These are phyloP conservation scores for Gallinago stenura DNA, from an alignment of 2,797 vertebrate genomes.

Conservation along the genomic window DNA sequence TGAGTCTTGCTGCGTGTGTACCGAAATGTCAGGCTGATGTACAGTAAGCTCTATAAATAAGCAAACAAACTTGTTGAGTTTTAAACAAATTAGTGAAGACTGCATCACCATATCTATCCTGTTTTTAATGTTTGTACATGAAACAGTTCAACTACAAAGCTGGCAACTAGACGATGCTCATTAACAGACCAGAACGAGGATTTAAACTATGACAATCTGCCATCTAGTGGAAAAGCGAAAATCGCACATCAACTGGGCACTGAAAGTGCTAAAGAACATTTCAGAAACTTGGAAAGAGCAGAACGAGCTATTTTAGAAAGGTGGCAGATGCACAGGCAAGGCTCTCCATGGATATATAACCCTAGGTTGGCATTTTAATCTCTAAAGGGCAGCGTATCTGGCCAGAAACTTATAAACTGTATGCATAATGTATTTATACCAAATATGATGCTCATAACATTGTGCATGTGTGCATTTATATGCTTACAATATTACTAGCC, in stretches of 20 bases:
- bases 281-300: background rate
- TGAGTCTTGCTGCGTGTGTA: background rate
- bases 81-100: background rate
- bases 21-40: background rate
- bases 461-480: background rate
- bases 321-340: background rate
- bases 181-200: accelerated
- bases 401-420: background rate
- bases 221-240: conserved; percentile 49
- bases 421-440: background rate
- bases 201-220: conserved; percentile 15
- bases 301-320: background rate
- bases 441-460: background rate
- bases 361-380: background rate
- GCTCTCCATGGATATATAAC: background rate
- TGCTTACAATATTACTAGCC: background rate
- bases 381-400: background rate
- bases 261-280: background rate
- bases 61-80: background rate
- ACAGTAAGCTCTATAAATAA: background rate
- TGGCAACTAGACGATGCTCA: background rate
- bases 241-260: background rate
- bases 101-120: background rate
- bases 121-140: background rate
- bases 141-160: background rate